These are phyloP conservation scores for Tragelaphus oryx DNA, from an alignment of 2,797 vertebrate genomes.

Conservation along the genomic window DNA sequence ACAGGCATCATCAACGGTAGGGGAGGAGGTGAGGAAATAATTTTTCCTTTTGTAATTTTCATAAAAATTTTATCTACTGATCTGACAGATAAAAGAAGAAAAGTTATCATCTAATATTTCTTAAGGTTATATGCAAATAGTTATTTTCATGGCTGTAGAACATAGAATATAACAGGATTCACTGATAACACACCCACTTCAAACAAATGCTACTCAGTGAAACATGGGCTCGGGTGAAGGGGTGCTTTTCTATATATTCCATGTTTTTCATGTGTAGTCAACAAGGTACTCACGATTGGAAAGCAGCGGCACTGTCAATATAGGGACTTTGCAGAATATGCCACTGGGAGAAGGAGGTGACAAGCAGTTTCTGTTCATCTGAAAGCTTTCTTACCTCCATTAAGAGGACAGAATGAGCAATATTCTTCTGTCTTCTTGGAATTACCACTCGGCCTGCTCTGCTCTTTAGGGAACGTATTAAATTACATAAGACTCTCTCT, in stretches of 20 bases:
- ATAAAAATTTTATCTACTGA: constrained; percentile 2
- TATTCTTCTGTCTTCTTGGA: neutral
- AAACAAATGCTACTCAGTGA: neutral
- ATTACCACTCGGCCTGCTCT: neutral
- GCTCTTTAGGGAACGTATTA: neutral
- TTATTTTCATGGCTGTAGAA: neutral
- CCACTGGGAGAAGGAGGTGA: neutral
- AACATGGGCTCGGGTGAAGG: neutral
- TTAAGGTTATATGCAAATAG: neutral
- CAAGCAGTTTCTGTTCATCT: neutral
- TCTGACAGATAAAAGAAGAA: constrained; percentile 4
- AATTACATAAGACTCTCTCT: neutral
- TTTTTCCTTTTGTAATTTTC: neutral
- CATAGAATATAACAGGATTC: neutral
- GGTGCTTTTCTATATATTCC: neutral
- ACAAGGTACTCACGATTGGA: neutral
- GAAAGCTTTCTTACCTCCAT: neutral
- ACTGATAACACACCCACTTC: neutral
- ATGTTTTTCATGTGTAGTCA: neutral
- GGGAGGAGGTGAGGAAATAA: neutral
- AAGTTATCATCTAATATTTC: neutral
- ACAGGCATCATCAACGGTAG: neutral
- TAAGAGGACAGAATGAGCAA: constrained; percentile 20
- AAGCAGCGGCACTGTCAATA: neutral
- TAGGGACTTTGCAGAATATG: neutral